These are phyloP conservation scores for Tangara arthus DNA, from an alignment of 2,797 vertebrate genomes.

Conservation along the genomic window DNA sequence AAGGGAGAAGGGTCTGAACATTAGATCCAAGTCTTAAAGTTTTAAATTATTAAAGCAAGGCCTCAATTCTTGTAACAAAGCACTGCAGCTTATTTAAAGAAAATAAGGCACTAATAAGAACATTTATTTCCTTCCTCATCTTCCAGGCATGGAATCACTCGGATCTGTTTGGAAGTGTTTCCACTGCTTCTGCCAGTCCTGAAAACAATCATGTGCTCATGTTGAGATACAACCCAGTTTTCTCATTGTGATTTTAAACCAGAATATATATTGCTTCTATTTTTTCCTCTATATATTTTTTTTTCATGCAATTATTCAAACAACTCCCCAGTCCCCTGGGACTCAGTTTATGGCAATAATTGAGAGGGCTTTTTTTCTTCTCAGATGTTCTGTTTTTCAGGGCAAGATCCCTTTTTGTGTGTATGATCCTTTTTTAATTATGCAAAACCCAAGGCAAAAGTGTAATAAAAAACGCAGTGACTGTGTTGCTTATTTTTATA, in stretches of 20 bases:
- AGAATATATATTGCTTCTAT: background rate
- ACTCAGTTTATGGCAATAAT: background rate
- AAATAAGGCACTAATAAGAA: background rate
- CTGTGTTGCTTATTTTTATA: conserved; percentile 20
- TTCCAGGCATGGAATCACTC: background rate
- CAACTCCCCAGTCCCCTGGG: background rate
- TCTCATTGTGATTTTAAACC: background rate
- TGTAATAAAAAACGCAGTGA: conserved; percentile 28
- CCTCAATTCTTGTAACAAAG: background rate
- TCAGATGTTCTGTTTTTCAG: conserved; percentile 4
- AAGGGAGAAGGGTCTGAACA: background rate
- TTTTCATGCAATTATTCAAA: conserved; percentile 1
- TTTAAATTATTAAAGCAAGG: background rate
- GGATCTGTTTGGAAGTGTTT: background rate
- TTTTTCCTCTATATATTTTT: background rate
- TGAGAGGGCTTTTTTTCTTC: background rate
- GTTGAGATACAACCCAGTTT: background rate
- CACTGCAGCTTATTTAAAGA: background rate
- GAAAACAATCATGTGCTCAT: background rate
- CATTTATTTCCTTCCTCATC: background rate
- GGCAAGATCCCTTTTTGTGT: background rate
- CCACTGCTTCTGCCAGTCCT: background rate
- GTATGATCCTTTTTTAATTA: conserved; percentile 13
- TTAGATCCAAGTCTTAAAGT: background rate
- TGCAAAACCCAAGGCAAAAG: conserved; percentile 15